A percentile compares a stretch with the other conserved stretches of the same genome.
phyloP scores from a whole-genome alignment of 2,113 vertebrate species.

The Miniopterus natalensis region DNA sequence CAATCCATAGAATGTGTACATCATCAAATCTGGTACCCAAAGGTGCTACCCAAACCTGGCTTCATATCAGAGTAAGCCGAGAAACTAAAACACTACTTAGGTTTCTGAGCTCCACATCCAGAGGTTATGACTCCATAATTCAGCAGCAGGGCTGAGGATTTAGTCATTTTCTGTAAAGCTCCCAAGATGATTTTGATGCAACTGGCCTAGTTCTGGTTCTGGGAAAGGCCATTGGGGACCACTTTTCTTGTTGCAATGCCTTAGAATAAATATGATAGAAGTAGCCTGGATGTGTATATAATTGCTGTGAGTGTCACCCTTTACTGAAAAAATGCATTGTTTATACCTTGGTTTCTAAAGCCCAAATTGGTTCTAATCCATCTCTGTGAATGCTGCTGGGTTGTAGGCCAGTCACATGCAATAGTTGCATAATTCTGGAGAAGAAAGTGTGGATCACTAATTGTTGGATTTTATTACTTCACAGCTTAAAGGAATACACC shows the following conservation, averaged over 20 bases:
- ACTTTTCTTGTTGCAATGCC: background rate
- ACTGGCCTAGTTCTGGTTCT: background rate
- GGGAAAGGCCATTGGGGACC: background rate
- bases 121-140: background rate
- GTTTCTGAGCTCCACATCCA: background rate
- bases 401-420: background rate
- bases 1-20: background rate
- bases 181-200: background rate
- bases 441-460: background rate
- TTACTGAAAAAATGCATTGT: background rate
- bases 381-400: background rate
- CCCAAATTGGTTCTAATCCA: background rate
- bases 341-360: conserved; percentile 39
- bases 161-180: background rate
- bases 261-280: conserved; percentile 45
- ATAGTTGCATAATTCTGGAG: background rate
- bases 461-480: conserved; percentile 30
- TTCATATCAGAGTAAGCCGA: background rate
- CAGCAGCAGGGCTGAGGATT: background rate
- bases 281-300: background rate
- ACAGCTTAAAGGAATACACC: background rate
- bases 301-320: background rate
- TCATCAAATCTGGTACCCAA: background rate
- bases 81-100: background rate
- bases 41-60: background rate